Evolutionary conservation across 2,113 vertebrate genomes (phyloP).

Genomic region (Calidris pugnax): DNA sequence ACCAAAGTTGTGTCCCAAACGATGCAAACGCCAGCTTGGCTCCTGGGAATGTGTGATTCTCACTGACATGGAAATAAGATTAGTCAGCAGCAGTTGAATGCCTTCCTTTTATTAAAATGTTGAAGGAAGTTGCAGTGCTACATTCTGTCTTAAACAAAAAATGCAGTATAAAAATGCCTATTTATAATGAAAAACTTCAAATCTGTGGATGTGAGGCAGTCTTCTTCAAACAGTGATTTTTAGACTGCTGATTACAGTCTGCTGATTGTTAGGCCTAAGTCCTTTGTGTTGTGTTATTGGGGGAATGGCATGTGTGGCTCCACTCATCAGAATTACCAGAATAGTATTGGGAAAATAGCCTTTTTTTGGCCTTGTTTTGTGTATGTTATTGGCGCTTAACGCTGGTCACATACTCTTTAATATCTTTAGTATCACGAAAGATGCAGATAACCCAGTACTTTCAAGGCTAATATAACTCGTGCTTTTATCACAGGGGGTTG

Average conservation of each 20-base stretch:
- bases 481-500: background rate
- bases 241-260: background rate
- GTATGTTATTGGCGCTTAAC: background rate
- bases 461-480: background rate
- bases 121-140: background rate
- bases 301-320: background rate
- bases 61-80: background rate
- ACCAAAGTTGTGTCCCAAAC: background rate
- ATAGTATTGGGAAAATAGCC: background rate
- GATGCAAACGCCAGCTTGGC: background rate
- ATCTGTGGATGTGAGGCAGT: background rate
- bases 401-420: background rate
- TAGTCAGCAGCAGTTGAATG: background rate
- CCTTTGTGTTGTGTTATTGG: background rate
- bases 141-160: background rate
- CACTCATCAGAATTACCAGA: background rate
- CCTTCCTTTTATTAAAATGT: background rate
- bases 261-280: background rate
- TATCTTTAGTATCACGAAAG: background rate
- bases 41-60: background rate
- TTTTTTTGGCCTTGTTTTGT: background rate
- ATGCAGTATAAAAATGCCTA: accelerated
- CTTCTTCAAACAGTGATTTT: background rate
- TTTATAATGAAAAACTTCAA: background rate
- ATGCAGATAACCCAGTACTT: background rate